These are phyloP conservation scores for Rhingia rostrata DNA, from an alignment of 2,888 invertebrate species.

Conservation along the genomic window DNA sequence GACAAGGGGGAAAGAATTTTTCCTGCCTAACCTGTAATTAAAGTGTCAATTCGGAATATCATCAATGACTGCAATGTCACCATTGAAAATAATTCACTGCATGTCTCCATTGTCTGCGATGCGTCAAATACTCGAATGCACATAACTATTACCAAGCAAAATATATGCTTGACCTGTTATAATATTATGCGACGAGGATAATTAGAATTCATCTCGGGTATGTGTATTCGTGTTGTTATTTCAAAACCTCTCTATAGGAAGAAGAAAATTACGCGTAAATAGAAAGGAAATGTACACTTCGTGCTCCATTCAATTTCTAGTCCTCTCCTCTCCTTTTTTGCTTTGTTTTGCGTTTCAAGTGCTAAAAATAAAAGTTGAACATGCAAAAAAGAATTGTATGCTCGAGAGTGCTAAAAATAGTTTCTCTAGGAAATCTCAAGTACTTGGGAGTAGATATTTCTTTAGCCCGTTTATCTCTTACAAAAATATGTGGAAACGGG, in stretches of 20 bases:
- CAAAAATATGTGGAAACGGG: constrained; percentile 14
- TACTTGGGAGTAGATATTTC: constrained; percentile 8
- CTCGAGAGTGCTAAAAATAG: constrained; percentile 26
- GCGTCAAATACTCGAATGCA: background rate
- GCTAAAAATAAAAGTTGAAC: constrained; percentile 37
- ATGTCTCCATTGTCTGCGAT: background rate
- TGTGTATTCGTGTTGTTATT: constrained; percentile 3
- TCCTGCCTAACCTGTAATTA: background rate
- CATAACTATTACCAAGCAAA: background rate
- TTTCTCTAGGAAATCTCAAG: constrained; percentile 8
- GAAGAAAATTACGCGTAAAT: constrained; percentile 29
- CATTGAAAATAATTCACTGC: background rate
- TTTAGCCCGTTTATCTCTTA: background rate
- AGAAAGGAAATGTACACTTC: constrained; percentile 36
- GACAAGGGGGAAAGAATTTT: too few species aligned
- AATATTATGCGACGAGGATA: background rate
- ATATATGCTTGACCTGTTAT: background rate
- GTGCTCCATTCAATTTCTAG: constrained; percentile 42
- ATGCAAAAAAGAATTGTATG: constrained; percentile 1
- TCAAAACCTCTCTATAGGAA: constrained; percentile 16
- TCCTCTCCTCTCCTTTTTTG: background rate
- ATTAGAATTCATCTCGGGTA: constrained; percentile 18
- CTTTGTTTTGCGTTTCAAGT: background rate
- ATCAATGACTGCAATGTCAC: background rate
- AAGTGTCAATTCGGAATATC: constrained; percentile 6